These are phyloP conservation scores for Sebastes fasciatus DNA, from an alignment of 2,113 vertebrate genomes.

Conservation along the genomic window DNA sequence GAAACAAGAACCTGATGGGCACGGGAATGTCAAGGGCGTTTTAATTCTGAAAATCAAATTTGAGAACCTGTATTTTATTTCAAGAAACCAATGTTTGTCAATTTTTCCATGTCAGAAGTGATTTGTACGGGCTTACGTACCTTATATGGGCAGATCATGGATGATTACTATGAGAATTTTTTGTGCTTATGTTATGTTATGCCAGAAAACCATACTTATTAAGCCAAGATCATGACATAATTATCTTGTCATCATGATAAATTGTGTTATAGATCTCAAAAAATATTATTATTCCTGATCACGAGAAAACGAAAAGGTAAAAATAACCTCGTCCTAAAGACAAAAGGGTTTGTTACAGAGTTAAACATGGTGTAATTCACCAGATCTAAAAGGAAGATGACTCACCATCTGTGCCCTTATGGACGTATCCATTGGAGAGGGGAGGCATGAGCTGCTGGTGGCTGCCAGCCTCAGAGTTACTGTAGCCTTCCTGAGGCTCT, in stretches of 20 bases:
- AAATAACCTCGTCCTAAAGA: background rate
- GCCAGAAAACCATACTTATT: background rate
- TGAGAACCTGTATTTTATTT: background rate
- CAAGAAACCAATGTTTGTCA: background rate
- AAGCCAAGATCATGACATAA: background rate
- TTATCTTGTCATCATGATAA: background rate
- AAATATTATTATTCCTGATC: background rate
- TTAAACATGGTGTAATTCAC: background rate
- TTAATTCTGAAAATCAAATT: background rate
- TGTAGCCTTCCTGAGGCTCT: conserved; percentile 97
- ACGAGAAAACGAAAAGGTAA: background rate
- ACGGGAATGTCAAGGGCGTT: background rate
- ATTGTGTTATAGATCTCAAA: background rate
- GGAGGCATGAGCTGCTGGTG: conserved; percentile 98
- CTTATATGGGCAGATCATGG: background rate
- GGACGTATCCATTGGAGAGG: conserved; percentile 85
- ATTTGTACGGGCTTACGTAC: background rate
- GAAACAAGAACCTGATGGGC: background rate
- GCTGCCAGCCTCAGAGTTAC: conserved; percentile 95
- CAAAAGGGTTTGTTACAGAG: background rate
- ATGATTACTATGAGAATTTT: background rate
- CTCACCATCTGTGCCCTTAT: conserved; percentile 91
- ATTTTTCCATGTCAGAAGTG: background rate
- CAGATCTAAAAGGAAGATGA: background rate
- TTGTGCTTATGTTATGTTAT: background rate